A percentile compares a stretch with the other conserved stretches of the same genome.
phyloP scores from a whole-genome alignment of 2,113 vertebrate genomes.

The Percina caprodes region DNA sequence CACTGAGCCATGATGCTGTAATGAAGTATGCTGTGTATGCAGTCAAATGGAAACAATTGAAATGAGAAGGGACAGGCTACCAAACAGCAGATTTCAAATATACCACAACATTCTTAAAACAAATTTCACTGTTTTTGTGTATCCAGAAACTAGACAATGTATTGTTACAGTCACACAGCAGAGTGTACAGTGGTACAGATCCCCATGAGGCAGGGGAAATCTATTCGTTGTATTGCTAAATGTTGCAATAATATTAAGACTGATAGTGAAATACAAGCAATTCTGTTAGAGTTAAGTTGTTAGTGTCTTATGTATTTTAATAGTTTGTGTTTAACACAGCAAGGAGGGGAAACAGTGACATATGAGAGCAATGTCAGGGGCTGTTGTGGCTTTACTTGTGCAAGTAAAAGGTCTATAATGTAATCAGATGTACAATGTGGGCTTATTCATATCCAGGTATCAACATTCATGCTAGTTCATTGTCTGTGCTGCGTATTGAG shows the following conservation, averaged over 20 bases:
- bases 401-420: background rate
- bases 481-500: background rate
- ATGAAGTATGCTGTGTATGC: constrained; percentile 2
- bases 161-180: background rate
- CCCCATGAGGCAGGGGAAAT: background rate
- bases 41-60: constrained; percentile 6
- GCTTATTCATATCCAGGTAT: background rate
- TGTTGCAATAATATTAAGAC: background rate
- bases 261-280: background rate
- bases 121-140: background rate
- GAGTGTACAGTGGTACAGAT: background rate
- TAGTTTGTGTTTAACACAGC: constrained; percentile 1
- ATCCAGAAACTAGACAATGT: background rate
- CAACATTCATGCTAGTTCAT: constrained; percentile 3
- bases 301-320: background rate
- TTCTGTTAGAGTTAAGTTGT: background rate
- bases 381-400: background rate
- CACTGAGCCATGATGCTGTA: background rate
- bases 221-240: background rate
- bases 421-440: background rate
- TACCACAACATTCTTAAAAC: background rate
- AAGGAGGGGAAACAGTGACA: background rate
- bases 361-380: background rate
- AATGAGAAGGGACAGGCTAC: background rate
- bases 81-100: background rate